Base-by-base conservation (phyloP, 2,888 invertebrate genomes). In the Pilophorus perplexus region DNA sequence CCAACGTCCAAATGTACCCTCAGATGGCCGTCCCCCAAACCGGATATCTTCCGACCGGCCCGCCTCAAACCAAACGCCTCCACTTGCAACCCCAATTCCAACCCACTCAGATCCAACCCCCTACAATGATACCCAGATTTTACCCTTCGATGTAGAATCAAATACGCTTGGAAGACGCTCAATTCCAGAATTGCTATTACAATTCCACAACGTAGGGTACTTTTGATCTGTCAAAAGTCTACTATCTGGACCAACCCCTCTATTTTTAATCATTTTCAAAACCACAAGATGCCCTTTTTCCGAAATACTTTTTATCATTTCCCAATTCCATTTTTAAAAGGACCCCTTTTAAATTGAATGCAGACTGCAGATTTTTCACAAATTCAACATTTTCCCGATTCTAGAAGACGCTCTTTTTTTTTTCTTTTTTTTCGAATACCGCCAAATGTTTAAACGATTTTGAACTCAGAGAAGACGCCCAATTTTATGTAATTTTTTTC, bases 61-160 rank as follows among this genome's bases (percentile, higher is more conserved):
- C 27, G 1, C 62, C 62, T 8, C 62, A 62, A 33, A 46, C 62
- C 27, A 62, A 62, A 18, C 25, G 62, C 8, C 37, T 62, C 2
- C 62, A 62, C 33, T 18, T 62, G 33, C 44, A 44, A 27, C 48
- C 44, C 1, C 62, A 62, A n/a, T 27, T 62, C 5, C 62, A 46
- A 6, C 18, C 18, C 8, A 8, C 12, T 16, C 44, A 46, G 28
- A 16, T 23, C 3, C 60, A 60, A 28, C 62, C 27, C 12, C 62
- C 44, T 8, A 23, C 44, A 5, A 62, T 62, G 62, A 46, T 62
- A 12, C 44, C 44, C 8, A n/a, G 62, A 1, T 62, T 62, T 14
- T 62, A 62, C 22, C 62, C 62, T 20, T 62, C 62, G 16, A 62
- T 62, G 62, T 62, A 62, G 44, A 38, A n/a, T 46, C 25, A 22